Percentiles rank a stretch among this genome's conserved stretches.
These are phyloP conservation scores for Leptopilina myrica DNA, from an alignment of 2,888 invertebrate species.

Conservation along the genomic window DNA sequence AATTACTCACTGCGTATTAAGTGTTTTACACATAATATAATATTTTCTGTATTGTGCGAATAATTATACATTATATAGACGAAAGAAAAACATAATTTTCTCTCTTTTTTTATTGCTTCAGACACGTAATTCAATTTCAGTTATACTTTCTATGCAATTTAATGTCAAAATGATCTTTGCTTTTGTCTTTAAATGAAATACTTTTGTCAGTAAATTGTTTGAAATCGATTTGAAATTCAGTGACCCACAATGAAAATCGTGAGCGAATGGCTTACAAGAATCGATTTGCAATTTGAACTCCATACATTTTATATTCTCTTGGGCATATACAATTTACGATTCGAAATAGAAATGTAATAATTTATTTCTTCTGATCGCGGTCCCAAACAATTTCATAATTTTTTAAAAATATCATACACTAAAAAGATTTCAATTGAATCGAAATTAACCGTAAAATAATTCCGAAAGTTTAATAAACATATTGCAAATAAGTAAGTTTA, in stretches of 20 bases:
- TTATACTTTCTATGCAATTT: background rate
- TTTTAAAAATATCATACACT: background rate
- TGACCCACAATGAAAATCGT: slow-evolving; percentile 31
- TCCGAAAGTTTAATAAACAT: background rate
- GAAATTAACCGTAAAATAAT: background rate
- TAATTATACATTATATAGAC: background rate
- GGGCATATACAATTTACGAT: background rate
- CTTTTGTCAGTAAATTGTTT: slow-evolving; percentile 5
- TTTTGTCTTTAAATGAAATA: background rate
- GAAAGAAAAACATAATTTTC: background rate
- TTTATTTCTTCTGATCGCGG: slow-evolving; percentile 20
- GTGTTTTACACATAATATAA: slow-evolving; percentile 7
- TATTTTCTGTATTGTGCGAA: slow-evolving; percentile 6
- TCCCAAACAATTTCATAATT: slow-evolving; percentile 2
- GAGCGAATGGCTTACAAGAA: slow-evolving; percentile 10
- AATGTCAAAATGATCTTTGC: background rate
- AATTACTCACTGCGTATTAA: background rate
- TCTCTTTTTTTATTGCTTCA: background rate
- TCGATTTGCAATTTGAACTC: slow-evolving; percentile 26
- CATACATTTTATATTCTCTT: slow-evolving; percentile 23
- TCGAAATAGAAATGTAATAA: slow-evolving; percentile 15
- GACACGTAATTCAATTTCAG: background rate
- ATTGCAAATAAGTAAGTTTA: background rate
- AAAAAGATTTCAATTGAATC: background rate
- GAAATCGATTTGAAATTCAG: slow-evolving; percentile 24